phyloP scores from a whole-genome alignment of 2,888 invertebrate genomes.

The Syrphus vitripennis region DNA sequence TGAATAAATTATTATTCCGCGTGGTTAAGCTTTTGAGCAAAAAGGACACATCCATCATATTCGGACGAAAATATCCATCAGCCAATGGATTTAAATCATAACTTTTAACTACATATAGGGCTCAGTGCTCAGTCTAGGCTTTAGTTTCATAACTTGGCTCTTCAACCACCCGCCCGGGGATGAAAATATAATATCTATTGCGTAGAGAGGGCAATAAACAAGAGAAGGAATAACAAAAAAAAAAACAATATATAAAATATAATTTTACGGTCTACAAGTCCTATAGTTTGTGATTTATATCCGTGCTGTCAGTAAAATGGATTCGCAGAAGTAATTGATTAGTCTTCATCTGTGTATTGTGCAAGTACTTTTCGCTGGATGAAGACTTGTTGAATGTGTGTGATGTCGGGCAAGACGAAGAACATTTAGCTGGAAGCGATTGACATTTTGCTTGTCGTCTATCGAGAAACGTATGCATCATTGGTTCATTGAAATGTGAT shows the following conservation, averaged over 20 bases:
- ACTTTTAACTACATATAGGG: constrained; percentile 27
- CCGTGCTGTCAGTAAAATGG: constrained; percentile 33
- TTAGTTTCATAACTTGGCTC: too few species aligned
- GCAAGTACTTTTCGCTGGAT: constrained; percentile 4
- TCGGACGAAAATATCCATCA: constrained; percentile 51
- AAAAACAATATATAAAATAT: constrained; percentile 1
- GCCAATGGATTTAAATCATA: constrained; percentile 59
- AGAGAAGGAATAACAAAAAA: neutral
- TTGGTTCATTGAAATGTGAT: constrained; percentile 53
- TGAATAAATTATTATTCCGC: constrained; percentile 70
- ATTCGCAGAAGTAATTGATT: constrained; percentile 57
- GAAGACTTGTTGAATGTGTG: constrained; percentile 59
- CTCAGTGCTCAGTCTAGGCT: neutral
- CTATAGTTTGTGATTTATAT: constrained; percentile 46
- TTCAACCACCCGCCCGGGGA: neutral
- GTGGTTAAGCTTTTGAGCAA: neutral
- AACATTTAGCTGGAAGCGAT: constrained; percentile 24
- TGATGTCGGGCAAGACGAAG: neutral
- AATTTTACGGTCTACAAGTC: constrained; percentile 48
- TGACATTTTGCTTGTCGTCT: constrained; percentile 27
- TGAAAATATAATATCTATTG: constrained; percentile 22
- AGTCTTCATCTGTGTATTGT: constrained; percentile 25
- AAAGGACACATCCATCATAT: constrained; percentile 57
- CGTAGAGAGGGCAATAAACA: constrained; percentile 34
- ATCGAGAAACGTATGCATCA: constrained; percentile 30